Base-by-base conservation (phyloP, 2,888 invertebrate species). In the Caenorhabditis sp. region DNA sequence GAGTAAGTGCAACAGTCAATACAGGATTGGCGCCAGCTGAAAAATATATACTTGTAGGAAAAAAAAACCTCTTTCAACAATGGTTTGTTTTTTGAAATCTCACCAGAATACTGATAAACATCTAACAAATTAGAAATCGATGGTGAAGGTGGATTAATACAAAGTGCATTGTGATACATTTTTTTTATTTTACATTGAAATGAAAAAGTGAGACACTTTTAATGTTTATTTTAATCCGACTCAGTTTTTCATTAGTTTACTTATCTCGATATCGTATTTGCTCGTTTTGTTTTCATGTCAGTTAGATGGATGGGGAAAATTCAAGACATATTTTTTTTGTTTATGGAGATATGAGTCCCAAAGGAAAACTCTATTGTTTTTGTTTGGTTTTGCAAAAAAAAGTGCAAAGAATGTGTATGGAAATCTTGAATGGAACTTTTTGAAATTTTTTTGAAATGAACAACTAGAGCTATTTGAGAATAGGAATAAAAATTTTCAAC, bases 1-100 rank as follows among this genome's bases (percentile, higher is more conserved):
- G 84, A 14, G 78, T 67, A 12, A 86, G 72, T 62, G 85, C 84
- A 23, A 86, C 80, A 1, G 86, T 85, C 77, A 86, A 82, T 20
- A 83, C 83, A 50, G 86, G 85, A 38, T 81, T 84, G 49, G 73
- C 79, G 12, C 85, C 85, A 53, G 73, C 73, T 73, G 65, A 36
- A 73, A 71, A 73, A n/a, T 36, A 27, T n/a, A 50, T 8, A 8
- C 10, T 36, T 36, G 5, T 5, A 36, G 36, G 36, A 43, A 43
- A 31, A 31, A 31, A 31, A 31, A 4, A 10, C 31, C 31, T 7
- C 31, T 31, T 7, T 10, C 4, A 31, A 7, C 31, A 31, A 31
- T 31, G 31, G 10, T 26, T 23, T 53, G 5, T 12, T 53, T 26
- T n/a, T 26, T 56, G 3, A 27, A 17, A 56, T 17, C 10, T 27